Base-by-base conservation (phyloP, 2,113 vertebrate species). In the Gasterosteus nipponicus region DNA sequence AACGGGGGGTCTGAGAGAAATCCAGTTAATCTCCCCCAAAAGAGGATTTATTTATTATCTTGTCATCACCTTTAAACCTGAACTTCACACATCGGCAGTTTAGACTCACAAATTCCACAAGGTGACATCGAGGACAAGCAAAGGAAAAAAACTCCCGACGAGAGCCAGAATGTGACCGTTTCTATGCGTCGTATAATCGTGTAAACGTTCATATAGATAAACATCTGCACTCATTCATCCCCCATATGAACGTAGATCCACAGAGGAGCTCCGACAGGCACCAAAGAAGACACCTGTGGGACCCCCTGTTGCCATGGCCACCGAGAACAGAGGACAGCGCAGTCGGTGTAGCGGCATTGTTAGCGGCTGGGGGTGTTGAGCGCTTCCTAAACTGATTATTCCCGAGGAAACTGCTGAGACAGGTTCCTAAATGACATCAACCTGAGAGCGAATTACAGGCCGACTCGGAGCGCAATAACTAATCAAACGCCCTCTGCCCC, bases 311-410 rank as follows among this genome's bases (percentile, higher is more conserved):
- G 80, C 82, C 86, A 88, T 82, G 84, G 76, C 85, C 74, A 90
- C 89, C 81, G 64, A 46, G 66, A 69, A 26, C 68, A 81, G 72
- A 84, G 71, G 56, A 11, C 82, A 59, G 66, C 53, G 22, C 39
- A 57, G 49, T 68, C 57, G 4, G 64, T 8, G 42, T 29, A 15
- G n/a, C 8, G 39, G 33, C 3, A 8, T 63, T 51, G 62, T 83
- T 84, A 73, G 68, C 54, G 29, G 65, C 31, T 53, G 72, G 74
- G 26, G 54, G n/a, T 5, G 57, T 42, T 11, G 9, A 2, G 70
- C 69, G 65, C 61, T 78, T 87, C 84, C 80, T 85, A 89, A 91
- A 89, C 86, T 88, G 86, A 92, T 89, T 86, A 92, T 66, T 89
- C 71, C 4, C 0, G 31, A 71, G 46, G 73, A 87, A 90, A 87